Base-by-base conservation (phyloP, 2,113 vertebrate genomes). In the Grallaria varia region DNA sequence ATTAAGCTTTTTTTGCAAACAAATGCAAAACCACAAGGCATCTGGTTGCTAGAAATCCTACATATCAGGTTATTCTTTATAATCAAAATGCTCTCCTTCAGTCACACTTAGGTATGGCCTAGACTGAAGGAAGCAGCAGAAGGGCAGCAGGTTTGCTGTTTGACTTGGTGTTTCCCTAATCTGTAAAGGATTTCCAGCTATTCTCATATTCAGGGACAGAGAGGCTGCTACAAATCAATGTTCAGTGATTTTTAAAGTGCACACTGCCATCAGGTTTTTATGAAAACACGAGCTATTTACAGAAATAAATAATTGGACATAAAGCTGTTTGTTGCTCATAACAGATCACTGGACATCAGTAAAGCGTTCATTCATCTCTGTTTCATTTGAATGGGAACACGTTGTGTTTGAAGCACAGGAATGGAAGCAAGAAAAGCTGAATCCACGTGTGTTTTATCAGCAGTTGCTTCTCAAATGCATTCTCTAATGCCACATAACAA, bases 261-360 rank as follows among this genome's bases (percentile, higher is more conserved):
- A 42, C 21, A 8, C 11, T 6, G 4, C 40, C 35, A 30, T 10
- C 9, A 4, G 6, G 3, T 6, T 37, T 31, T 47, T 86, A 52
- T 44, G 72, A 89, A 74, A 94, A 58, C 59, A 52, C 2, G 20
- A 82, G 68, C n/a, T 79, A 84, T 88, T 96, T 84, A 81, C 67
- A 86, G 80, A 79, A 87, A 64, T 52, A 78, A 87, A 63, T 69
- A 93, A 95, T 16, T n/a, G 24, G 50, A 80, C 40, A 80, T 18
- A 18, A 80, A 93, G 47, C 37, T 66, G 25, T 52, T 76, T 60
- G 56, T 21, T 35, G 53, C 50, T 93, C 84, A 59, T 63, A 94
- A 95, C 88, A 96, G 88, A 90, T 90, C 88, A 93, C 60, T 69
- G 88, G 93, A 71, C 67, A 91, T 63, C 75, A 95, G 78, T 10